Evolutionary conservation across 1,140 invertebrate genomes (phyloP), one percentile per base, ranked within the genome.

Genomic region (Drosophila pandora): DNA sequence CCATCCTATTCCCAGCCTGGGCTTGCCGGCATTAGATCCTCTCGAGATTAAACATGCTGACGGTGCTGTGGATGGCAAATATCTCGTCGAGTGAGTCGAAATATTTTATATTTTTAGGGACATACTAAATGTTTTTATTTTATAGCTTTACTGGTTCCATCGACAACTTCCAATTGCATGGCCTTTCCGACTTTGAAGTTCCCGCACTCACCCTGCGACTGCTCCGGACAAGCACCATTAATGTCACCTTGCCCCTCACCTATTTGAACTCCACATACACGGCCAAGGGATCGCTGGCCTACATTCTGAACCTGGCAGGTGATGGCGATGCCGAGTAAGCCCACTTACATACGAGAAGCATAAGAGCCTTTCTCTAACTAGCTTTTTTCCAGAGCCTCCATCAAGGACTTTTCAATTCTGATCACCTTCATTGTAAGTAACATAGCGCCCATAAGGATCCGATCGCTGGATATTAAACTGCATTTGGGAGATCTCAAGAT

Each of bases 281-380:
- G 1, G 90, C 90, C 2, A 91, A 90, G 30, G 90, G 90, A 32
- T 90, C 85, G 1, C 30, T 91, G 34, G 90, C 71, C 2, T 88
- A 90, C 56, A 79, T 91, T 30, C 7, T 91, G 0, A 90, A 91
- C 53, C 25, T 91, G 12, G 69, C 79, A 5, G 90, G 90, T 3
- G 85, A 91, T 53, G 90, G 90, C 9, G 75, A 81, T 63, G 90
- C 76, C 10, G 76, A 90, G 90, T 91, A 74, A 76, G 90, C 25
- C 32, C 2, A 13, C 10, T 9, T 5, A 2, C 0, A 2, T 10
- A 4, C 1, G 2, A 7, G n/a, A 1, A 8, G 2, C 5, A 9
- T n/a, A 0, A 25, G 2, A 10, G 25, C 0, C 13, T 4, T 6
- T 57, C 2, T 41, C 7, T 37, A 21, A 28, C 12, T 21, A 30